Evolutionary conservation across 2,797 vertebrate species (phyloP), one percentile per base, ranked within the genome.

Genomic region (Epinephelus malabaricus): DNA sequence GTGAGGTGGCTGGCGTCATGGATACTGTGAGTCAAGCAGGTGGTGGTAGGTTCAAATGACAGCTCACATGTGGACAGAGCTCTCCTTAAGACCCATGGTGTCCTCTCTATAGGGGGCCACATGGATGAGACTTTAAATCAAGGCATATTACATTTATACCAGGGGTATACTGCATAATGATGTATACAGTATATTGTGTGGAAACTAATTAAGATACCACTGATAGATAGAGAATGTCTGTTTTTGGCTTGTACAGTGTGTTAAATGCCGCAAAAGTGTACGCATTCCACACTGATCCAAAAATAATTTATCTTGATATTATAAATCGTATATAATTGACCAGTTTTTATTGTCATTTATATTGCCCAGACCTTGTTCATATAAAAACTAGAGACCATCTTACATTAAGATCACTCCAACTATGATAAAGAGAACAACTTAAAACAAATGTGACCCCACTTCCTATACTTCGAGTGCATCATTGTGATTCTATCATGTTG

Each of bases 1-100:
- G 96, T 96, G 79, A 92, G 85, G 50, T 25, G 19, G 8, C 51
- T 5, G 7, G 55, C 0, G 21, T 78, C 62, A 73, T n/a, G 12
- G 21, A 73, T 53, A 78, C 53, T 15, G 63, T 53, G 60, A 50
- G 58, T 66, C 50, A 38, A 43, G 19, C 75, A 78, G 73, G 51
- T 69, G 45, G 58, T 60, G 50, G 27, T 21, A 6, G 74, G 54
- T 46, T 86, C 59, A 86, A 73, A 78, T 87, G 25, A 83, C 78
- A 54, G 56, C 53, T 76, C n/a, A 40, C 25, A 67, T 63, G 64
- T 45, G 60, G 40, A 56, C 63, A 51, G 19, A 55, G 15, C 9
- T 66, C 17, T 51, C 11, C 7, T 34, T 9, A 30, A 68, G 67
- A 55, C 19, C 49, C 2, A 53, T 7, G 14, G 23, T 46, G 46